Conservation (phyloP, 2,113 vertebrate species). For the Cervus canadensis region DNA sequence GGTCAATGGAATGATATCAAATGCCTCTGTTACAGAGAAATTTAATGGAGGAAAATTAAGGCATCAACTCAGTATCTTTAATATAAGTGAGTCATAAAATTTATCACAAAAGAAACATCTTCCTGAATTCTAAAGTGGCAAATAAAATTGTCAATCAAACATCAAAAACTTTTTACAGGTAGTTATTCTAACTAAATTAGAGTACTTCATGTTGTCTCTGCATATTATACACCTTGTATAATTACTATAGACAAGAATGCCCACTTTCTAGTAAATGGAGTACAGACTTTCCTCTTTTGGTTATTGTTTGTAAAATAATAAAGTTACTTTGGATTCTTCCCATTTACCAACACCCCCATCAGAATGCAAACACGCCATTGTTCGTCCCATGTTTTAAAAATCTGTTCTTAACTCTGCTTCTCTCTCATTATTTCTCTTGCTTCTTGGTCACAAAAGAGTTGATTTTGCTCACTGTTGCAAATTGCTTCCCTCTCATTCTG, state of each 20-base stretch:
- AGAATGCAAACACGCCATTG: background rate
- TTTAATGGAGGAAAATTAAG: background rate
- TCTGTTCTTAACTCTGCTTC: background rate
- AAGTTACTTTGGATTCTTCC: background rate
- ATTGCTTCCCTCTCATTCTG: background rate
- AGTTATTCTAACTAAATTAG: background rate
- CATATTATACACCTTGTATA: background rate
- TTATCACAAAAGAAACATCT: background rate
- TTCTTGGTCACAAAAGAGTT: background rate
- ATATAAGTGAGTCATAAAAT: background rate
- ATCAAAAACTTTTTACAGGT: background rate
- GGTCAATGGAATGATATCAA: background rate
- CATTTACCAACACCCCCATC: background rate
- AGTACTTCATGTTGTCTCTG: background rate
- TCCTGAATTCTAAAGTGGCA: background rate
- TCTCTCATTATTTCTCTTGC: background rate
- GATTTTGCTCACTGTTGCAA: background rate
- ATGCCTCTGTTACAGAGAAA: background rate
- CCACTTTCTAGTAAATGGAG: background rate
- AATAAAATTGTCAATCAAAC: background rate
- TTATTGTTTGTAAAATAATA: background rate
- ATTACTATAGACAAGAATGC: background rate
- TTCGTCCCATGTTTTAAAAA: background rate
- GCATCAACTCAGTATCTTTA: background rate
- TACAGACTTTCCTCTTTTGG: background rate